Evolutionary conservation across 2,888 invertebrate species (phyloP).

Genomic region (Dasysyrphus albostriatus): DNA sequence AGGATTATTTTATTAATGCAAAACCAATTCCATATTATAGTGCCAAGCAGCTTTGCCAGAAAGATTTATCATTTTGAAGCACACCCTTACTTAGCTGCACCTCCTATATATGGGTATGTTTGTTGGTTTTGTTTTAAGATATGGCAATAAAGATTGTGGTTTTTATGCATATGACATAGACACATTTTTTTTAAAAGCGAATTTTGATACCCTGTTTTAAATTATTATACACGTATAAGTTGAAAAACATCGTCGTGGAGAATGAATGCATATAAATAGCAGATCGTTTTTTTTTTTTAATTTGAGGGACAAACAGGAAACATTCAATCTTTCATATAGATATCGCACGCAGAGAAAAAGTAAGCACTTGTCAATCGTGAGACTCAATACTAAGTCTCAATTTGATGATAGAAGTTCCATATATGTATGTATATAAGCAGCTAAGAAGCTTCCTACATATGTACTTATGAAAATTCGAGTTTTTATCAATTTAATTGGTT

Average conservation of each 20-base stretch:
- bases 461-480: no score
- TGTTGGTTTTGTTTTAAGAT: neutral
- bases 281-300: neutral
- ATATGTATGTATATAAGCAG: no score
- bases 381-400: no score
- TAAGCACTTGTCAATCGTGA: no score
- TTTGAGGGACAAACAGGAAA: no score
- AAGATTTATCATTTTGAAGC: neutral
- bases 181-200: neutral
- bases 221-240: neutral
- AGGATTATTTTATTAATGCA: neutral
- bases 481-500: no score
- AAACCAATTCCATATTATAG: neutral
- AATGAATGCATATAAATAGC: neutral
- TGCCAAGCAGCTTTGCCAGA: constrained; percentile 4
- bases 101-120: neutral
- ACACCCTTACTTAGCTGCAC: neutral
- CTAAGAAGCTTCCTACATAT: no score
- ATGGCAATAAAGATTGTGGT: constrained; percentile 16
- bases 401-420: no score
- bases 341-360: no score
- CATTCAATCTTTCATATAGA: no score
- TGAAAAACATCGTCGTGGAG: neutral
- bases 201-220: constrained; percentile 4
- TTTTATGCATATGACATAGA: neutral